Conservation (phyloP, 2,888 invertebrate species). For the Gisinianus flammeolus region DNA sequence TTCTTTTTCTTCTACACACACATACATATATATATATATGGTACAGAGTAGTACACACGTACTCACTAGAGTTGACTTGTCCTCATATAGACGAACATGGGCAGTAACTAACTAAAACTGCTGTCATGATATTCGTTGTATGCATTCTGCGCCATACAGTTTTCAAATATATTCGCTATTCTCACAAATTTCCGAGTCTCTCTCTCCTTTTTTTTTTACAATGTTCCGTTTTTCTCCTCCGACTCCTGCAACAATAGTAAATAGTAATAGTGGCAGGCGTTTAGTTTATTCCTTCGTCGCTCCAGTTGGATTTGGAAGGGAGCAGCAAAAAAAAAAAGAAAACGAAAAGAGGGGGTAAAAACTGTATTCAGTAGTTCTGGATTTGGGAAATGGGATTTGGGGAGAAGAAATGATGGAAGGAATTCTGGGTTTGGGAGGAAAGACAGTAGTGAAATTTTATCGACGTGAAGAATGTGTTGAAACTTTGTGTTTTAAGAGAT, state of each 20-base stretch:
- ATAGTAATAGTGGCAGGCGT: not conserved
- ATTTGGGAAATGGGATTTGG: constrained; percentile 1
- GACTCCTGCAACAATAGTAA: not conserved
- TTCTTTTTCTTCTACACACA: constrained; percentile 12
- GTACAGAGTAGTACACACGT: not conserved
- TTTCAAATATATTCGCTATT: not conserved
- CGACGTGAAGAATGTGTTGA: constrained; percentile 52
- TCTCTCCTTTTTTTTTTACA: not conserved
- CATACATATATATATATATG: not conserved
- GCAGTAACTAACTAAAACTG: constrained; percentile 2
- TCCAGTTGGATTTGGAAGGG: constrained; percentile 7
- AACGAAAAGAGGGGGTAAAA: not conserved
- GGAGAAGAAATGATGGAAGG: not conserved
- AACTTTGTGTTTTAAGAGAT: constrained; percentile 44
- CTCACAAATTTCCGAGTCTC: not conserved
- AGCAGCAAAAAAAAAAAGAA: not conserved
- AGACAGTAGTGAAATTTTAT: constrained; percentile 52
- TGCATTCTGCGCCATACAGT: not conserved
- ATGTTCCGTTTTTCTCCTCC: not conserved
- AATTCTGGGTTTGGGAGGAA: not conserved
- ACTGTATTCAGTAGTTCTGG: not conserved
- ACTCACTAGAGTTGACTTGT: too few species aligned
- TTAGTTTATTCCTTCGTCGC: not conserved
- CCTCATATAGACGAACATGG: not conserved
- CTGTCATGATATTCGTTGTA: not conserved